Percentiles rank a stretch among this genome's conserved stretches.
Evolutionary conservation across 2,888 invertebrate genomes (phyloP).

Genomic region (Antheraea yamamai): DNA sequence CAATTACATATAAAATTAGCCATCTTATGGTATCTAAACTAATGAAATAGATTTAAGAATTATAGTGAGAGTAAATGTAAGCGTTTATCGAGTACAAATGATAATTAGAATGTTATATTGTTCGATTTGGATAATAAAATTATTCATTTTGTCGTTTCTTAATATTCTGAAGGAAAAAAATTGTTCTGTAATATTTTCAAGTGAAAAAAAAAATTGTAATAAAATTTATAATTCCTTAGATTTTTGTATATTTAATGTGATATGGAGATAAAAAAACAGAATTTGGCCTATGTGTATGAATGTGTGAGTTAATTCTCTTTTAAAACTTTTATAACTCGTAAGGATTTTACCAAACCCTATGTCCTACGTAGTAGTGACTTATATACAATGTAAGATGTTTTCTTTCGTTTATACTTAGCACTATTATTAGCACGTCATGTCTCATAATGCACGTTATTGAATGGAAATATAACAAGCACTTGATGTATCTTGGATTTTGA

Average conservation of each 20-base stretch:
- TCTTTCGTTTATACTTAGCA: conserved; percentile 41
- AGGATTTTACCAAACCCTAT: not conserved
- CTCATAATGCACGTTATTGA: conserved; percentile 42
- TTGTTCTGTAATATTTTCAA: conserved; percentile 25
- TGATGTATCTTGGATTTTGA: conserved; percentile 28
- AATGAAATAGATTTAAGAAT: conserved; percentile 30
- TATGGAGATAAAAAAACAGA: conserved; percentile 47
- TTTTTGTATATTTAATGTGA: conserved; percentile 45
- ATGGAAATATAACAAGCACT: conserved; percentile 36
- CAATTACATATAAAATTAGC: conserved; percentile 16
- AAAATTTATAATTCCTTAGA: conserved; percentile 28
- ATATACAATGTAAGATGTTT: conserved; percentile 6
- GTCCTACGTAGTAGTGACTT: conserved; percentile 3
- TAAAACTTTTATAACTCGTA: conserved; percentile 35
- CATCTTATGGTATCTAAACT: conserved; percentile 18
- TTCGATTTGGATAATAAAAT: conserved; percentile 48
- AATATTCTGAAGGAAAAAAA: conserved; percentile 34
- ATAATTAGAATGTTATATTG: conserved; percentile 22
- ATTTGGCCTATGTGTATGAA: conserved; percentile 55
- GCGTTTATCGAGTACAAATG: conserved; percentile 35
- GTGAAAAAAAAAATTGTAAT: conserved; percentile 42
- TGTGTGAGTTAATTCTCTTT: conserved; percentile 35
- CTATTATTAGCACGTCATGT: conserved; percentile 43
- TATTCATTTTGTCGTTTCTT: conserved; percentile 44
- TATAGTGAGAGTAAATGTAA: conserved; percentile 49